Evolutionary conservation across 2,113 vertebrate species (phyloP), one percentile per base, ranked within the genome.

Genomic region (Callaeas wilsoni): DNA sequence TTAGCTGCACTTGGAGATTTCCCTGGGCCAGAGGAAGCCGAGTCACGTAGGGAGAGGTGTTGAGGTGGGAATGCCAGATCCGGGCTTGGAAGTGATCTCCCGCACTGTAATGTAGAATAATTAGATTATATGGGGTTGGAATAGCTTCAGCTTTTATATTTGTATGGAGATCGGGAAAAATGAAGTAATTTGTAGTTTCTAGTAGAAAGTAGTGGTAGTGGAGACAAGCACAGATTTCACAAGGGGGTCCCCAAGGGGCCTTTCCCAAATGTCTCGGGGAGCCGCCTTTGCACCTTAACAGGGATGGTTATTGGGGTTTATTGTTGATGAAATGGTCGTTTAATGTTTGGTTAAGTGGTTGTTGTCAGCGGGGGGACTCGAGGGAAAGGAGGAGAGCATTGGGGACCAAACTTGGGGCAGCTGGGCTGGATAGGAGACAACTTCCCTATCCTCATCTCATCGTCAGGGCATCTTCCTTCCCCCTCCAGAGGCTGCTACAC

Each of bases 201-300:
- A 92, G 91, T 37, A 15, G 53, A 57, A 76, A 93, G 86, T 93
- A 97, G 90, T 60, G 50, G 32, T 97, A 94, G 93, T 92, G 95
- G 90, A 94, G 90, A 96, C 81, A 96, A 96, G 94, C 96, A 97
- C 96, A 97, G 94, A 81, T 94, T 96, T 97, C 90, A 80, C 81
- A 75, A 81, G 74, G 67, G 87, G 71, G 30, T 64, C 84, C 88
- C 22, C 0, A 37, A 64, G 53, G 93, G 86, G 33, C 93, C 96
- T 57, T 80, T 90, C 77, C 89, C 80, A 87, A 55, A 81, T 0
- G 14, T 94, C 93, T 96, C 85, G 94, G 93, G 96, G 92, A 96
- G 87, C 84, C 32, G 4, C 59, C n/a, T 93, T 97, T 96, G 91
- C 96, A 96, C 94, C 96, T 96, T 96, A 96, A 60, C 73, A 62